Evolutionary conservation across 2,797 vertebrate species (phyloP), one percentile per base, ranked within the genome.

Genomic region (Limosa lapponica): DNA sequence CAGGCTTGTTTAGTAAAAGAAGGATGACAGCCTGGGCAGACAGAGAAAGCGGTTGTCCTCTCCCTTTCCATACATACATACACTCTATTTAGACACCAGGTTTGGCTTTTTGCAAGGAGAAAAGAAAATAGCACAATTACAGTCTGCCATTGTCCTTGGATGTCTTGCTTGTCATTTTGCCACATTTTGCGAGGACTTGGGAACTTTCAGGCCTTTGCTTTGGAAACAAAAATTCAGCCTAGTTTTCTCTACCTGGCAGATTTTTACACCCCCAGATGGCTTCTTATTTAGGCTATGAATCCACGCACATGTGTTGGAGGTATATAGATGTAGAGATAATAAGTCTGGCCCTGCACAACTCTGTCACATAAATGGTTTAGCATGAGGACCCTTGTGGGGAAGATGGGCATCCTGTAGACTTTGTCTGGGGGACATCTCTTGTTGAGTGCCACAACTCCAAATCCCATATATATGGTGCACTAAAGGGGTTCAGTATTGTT

Each of bases 291-390:
- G 18, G 49, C 3, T 1, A 9, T 14, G 17, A 44, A 32, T 11
- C 4, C 13, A 4, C n/a, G 12, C 13, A 0, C 1, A 0, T 1
- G 0, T 8, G 7, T 5, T 4, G 4, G 58, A 16, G 41, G 34
- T 1, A 39, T 1, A 1, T 4, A 20, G 10, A 16, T 2, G 23
- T 8, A 24, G 16, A 5, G 34, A 23, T 49, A 23, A 49, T 36
- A 25, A 9, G 37, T 41, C 25, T 20, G 69, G 46, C 28, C 34
- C n/a, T 70, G 55, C 1, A 1, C 32, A 18, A 34, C 10, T 28
- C 30, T 25, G 11, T 2, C 9, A 44, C 32, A 16, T 10, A 41
- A 16, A 1, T 1, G 16, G 14, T 19, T 70, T 32, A 8, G 17
- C 6, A 8, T 6, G 25, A 39, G 9, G 19, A 22, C 13, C 25